A percentile compares a stretch with the other conserved stretches of the same genome.
Evolutionary conservation across 2,113 vertebrate genomes (phyloP).

Genomic region (Collichthys lucidus): DNA sequence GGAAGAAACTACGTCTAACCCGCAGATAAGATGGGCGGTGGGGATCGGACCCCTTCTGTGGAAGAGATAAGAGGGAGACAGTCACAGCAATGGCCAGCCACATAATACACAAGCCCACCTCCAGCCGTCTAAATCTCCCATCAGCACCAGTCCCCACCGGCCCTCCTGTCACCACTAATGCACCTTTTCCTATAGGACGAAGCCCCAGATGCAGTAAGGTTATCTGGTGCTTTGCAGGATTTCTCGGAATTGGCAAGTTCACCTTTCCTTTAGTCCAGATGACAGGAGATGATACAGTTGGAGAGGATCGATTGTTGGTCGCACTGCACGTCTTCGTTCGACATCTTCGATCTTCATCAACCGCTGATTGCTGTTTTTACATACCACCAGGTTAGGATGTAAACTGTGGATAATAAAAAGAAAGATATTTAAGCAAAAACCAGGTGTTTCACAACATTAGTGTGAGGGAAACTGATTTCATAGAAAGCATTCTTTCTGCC

Average conservation of each 20-base stretch:
- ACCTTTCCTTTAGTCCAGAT: slow-evolving; percentile 84
- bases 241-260: slow-evolving; percentile 88
- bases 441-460: neutral
- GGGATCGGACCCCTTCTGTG: slow-evolving; percentile 70
- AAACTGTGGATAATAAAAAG: neutral
- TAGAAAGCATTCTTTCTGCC: slow-evolving; percentile 20
- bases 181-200: slow-evolving; percentile 79
- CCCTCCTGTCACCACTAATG: slow-evolving; percentile 86
- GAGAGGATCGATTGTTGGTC: slow-evolving; percentile 75
- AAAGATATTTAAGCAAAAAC: neutral
- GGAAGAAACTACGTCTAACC: slow-evolving; percentile 32
- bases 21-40: slow-evolving; percentile 72
- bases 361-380: slow-evolving; percentile 24
- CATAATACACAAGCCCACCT: slow-evolving; percentile 83
- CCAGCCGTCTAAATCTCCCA: slow-evolving; percentile 77
- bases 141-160: slow-evolving; percentile 73
- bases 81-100: slow-evolving; percentile 82
- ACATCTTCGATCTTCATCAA: slow-evolving; percentile 54
- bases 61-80: slow-evolving; percentile 83
- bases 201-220: slow-evolving; percentile 80
- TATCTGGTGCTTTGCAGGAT: slow-evolving; percentile 81
- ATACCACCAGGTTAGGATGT: slow-evolving; percentile 15
- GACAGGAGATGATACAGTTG: slow-evolving; percentile 81
- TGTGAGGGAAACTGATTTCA: slow-evolving; percentile 19
- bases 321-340: slow-evolving; percentile 29